Percentiles rank a stretch among this genome's conserved stretches.
Evolutionary conservation across 1,140 invertebrate genomes (phyloP).

Genomic region (honey bee (Apis mellifera)): Amel_HAv3.1 CM009931.2:14590501-14591000

Average conservation of each 20-base stretch:
- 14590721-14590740: slow-evolving; percentile 15
- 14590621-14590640: slow-evolving; percentile 12
- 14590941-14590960: too few relatives aligned
- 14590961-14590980: too few relatives aligned
- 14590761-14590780: neutral
- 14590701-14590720: slow-evolving; percentile 39
- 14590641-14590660: neutral
- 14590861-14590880: too few relatives aligned
- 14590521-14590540: slow-evolving; percentile 11
- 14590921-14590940: too few relatives aligned
- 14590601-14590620: slow-evolving; percentile 12
- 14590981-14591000: too few relatives aligned
- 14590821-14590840: too few relatives aligned
- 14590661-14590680: slow-evolving; percentile 5
- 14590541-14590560: neutral
- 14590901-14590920: too few relatives aligned
- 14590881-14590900: too few relatives aligned
- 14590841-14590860: too few relatives aligned
- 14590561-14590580: neutral
- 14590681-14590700: slow-evolving; percentile 51
- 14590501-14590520: neutral
- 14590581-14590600: slow-evolving; percentile 9
- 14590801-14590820: neutral
- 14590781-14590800: neutral
- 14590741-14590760: slow-evolving; percentile 9